Conservation (phyloP, 2,888 invertebrate genomes). For the Drosophila ezoana region DNA sequence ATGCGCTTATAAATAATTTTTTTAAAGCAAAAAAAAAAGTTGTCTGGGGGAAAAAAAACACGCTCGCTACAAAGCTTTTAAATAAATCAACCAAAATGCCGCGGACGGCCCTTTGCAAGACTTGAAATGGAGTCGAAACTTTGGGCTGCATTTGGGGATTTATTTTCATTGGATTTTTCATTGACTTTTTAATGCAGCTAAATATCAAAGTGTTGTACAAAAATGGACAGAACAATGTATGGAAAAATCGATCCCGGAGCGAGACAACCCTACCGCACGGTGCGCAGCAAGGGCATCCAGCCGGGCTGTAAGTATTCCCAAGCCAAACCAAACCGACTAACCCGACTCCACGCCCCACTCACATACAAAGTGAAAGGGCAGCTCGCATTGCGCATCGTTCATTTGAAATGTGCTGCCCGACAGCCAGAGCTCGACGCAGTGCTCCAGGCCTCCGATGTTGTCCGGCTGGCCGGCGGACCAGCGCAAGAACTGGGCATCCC, state of each 20-base stretch:
- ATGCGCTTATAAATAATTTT: conserved; percentile 75
- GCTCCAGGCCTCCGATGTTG: conserved; percentile 49
- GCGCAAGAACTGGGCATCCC: conserved; percentile 5
- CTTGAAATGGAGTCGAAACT: not conserved
- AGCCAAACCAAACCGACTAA: conserved; percentile 10
- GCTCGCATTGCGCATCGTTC: conserved; percentile 25
- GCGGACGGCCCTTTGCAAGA: not conserved
- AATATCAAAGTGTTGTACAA: conserved; percentile 41
- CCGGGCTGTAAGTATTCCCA: conserved; percentile 92
- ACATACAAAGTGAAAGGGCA: conserved; percentile 3
- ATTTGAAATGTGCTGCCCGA: conserved; percentile 27
- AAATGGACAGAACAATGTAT: conserved; percentile 96
- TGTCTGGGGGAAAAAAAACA: conserved; percentile 8
- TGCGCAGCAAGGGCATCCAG: conserved; percentile 92
- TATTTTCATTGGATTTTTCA: conserved; percentile 26
- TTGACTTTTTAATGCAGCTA: conserved; percentile 44
- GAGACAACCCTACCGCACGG: conserved; percentile 93
- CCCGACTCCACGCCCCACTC: conserved; percentile 1
- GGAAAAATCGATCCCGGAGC: conserved; percentile 94
- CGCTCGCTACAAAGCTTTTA: conserved; percentile 41
- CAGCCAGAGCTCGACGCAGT: conserved; percentile 41
- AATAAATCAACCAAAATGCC: conserved; percentile 45
- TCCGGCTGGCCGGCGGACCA: conserved; percentile 68
- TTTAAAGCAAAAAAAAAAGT: conserved; percentile 31
- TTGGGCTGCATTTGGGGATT: conserved; percentile 4